Percentiles rank a stretch among this genome's conserved stretches.
phyloP scores from a whole-genome alignment of 2,888 invertebrate genomes.

The Bugulina stolonifera region DNA sequence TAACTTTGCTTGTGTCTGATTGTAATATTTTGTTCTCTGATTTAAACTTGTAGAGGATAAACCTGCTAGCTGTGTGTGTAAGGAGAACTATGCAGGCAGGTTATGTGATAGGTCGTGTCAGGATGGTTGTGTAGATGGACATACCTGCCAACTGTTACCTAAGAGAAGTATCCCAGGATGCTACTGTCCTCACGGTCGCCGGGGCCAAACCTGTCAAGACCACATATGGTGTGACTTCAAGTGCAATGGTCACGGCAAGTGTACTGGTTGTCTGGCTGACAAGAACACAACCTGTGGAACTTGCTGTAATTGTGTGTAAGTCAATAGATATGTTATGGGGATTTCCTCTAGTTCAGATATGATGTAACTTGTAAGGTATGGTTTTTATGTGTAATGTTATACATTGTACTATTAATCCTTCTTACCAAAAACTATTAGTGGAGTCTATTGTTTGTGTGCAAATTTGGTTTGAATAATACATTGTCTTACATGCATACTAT shows the following conservation, averaged over 20 bases:
- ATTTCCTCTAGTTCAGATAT: too few relatives aligned
- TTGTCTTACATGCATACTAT: too few relatives aligned
- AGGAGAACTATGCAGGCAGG: background rate
- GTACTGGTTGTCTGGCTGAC: background rate
- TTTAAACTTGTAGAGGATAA: too few relatives aligned
- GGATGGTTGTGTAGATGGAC: background rate
- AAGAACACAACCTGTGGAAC: background rate
- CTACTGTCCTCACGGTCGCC: background rate
- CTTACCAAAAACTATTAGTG: too few relatives aligned
- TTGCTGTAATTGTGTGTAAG: slow-evolving; percentile 1
- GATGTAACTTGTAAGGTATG: too few relatives aligned
- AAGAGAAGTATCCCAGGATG: background rate
- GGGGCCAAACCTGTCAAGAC: background rate
- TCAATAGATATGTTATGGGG: background rate
- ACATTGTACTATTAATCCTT: too few relatives aligned
- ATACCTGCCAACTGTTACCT: background rate
- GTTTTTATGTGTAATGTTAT: too few relatives aligned
- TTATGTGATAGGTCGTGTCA: background rate
- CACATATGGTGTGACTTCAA: background rate
- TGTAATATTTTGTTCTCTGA: too few relatives aligned
- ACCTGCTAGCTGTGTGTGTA: background rate
- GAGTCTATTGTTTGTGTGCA: too few relatives aligned
- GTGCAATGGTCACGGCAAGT: background rate
- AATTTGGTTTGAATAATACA: too few relatives aligned
- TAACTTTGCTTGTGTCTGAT: too few relatives aligned